These are phyloP conservation scores for Zaprionus camerounensis DNA, from an alignment of 1,140 invertebrate species.

Conservation along the genomic window DNA sequence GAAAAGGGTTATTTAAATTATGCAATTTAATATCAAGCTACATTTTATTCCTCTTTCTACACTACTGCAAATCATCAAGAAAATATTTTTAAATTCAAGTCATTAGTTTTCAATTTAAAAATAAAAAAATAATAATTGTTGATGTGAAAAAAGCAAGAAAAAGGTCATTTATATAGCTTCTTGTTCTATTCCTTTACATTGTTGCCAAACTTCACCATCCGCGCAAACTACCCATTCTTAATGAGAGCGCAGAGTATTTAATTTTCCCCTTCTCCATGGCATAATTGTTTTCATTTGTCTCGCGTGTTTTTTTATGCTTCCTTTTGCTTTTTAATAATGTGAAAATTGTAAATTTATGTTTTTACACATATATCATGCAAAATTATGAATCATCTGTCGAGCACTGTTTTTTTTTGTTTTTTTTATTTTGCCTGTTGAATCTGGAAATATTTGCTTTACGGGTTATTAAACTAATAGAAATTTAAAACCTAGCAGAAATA, in stretches of 20 bases:
- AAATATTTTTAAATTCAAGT: no score
- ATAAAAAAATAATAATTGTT: no score
- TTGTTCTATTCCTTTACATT: background rate
- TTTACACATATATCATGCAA: conserved; percentile 26
- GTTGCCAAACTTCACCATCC: background rate
- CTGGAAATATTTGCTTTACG: conserved; percentile 21
- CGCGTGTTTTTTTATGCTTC: conserved; percentile 29
- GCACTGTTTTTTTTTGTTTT: background rate
- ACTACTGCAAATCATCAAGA: no score
- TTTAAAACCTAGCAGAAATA: background rate
- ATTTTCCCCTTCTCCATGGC: background rate
- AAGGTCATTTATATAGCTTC: no score
- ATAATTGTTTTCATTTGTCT: conserved; percentile 14
- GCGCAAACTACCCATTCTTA: background rate
- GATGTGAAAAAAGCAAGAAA: no score
- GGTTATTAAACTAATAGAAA: conserved; percentile 26
- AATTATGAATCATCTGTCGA: conserved; percentile 25
- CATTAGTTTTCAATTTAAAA: no score
- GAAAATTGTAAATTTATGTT: conserved; percentile 10
- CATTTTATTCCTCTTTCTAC: no score
- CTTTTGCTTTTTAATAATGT: conserved; percentile 2
- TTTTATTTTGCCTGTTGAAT: conserved; percentile 2
- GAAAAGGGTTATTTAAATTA: no score
- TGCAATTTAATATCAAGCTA: no score
- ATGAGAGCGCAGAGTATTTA: background rate